Evolutionary conservation across 2,113 vertebrate genomes (phyloP).

Genomic region (Arvicanthis niloticus): DNA sequence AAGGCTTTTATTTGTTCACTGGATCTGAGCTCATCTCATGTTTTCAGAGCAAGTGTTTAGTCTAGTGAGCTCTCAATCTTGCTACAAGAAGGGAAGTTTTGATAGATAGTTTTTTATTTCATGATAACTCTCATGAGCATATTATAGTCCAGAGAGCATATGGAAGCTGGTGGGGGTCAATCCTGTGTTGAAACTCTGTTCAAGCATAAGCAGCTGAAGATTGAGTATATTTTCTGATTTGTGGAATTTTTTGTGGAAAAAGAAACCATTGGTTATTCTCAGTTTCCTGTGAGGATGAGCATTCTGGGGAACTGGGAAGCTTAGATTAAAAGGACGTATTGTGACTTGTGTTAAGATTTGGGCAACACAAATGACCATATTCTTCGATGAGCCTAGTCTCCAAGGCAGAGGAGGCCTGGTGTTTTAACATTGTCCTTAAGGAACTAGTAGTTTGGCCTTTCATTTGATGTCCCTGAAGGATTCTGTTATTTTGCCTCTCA

Average conservation of each 20-base stretch:
- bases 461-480: not conserved
- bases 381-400: not conserved
- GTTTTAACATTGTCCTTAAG: not conserved
- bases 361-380: not conserved
- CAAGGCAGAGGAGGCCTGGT: not conserved
- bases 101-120: not conserved
- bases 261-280: not conserved
- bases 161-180: not conserved
- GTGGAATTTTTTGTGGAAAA: not conserved
- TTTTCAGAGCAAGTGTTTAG: not conserved
- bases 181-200: not conserved
- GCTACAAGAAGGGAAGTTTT: not conserved
- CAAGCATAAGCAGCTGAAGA: not conserved
- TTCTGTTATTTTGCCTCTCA: not conserved
- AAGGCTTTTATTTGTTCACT: not conserved
- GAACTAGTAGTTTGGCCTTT: not conserved
- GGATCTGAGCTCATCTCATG: not conserved
- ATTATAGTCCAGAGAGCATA: not conserved
- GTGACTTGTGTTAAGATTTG: not conserved
- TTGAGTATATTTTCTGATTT: not conserved
- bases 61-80: not conserved
- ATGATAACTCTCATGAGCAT: no score
- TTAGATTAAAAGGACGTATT: not conserved
- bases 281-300: not conserved
- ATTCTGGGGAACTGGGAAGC: not conserved